Evolutionary conservation across 1,140 invertebrate species (phyloP), one percentile per base, ranked within the genome.

Genomic region (Globodera rostochiensis): DNA sequence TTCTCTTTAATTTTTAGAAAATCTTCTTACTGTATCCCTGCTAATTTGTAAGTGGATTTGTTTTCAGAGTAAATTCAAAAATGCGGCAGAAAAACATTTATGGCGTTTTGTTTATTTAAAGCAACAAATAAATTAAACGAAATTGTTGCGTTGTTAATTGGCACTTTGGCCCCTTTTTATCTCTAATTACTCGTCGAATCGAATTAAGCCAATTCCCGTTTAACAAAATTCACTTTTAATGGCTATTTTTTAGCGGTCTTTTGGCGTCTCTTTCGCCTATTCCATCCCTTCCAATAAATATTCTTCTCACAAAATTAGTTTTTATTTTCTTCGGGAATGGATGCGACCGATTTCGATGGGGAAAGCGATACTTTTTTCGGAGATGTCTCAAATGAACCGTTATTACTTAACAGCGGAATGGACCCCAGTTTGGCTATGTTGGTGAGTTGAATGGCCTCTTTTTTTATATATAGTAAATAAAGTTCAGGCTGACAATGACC

Each of bases 401-500:
- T 36, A 6, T 19, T 60, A 60, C n/a, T 71, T 47, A 47, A 36
- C 69, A 47, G 25, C n/a, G 69, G 69, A 36, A 36, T 71, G 69
- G 69, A 71, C 25, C n/a, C 21, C n/a, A 71, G 25, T 3, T 71
- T 71, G 69, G 21, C 69, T 8, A 19, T 71, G 69, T 15, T 71
- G 69, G 69, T 71, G 9, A 71, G 69, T 47, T 36, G 7, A 15
- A n/a, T 13, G 60, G 13, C 7, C 25, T 9, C 13, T 71, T 71
- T 36, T 1, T 1, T 36, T 21, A 47, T 36, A 11, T 8, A 8
- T 69, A 21, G 5, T 2, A 70, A 8, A 45, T 71, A 13, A 11
- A 47, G 60, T 36, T 45, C 19, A 78, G 76, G 80, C 49, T 7
- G 80, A 82, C 67, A 82, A 82, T 19, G 80, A 82, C 25, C 9